Conservation (phyloP, 2,888 invertebrate genomes). For the Latrodectus hesperus region DNA sequence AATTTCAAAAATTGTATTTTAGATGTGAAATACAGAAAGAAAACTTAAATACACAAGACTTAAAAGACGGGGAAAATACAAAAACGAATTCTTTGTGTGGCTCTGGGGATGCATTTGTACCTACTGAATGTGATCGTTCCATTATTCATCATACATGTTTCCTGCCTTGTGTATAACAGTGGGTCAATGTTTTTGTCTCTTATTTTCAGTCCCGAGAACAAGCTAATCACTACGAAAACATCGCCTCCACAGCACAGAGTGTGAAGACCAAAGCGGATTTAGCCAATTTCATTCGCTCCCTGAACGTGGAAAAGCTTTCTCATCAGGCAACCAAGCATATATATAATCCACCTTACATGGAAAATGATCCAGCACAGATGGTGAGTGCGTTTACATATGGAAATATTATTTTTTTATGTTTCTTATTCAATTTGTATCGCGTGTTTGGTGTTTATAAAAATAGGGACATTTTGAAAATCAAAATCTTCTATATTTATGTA, state of each 20-base stretch:
- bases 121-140: no score
- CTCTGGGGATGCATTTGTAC: no score
- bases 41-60: no score
- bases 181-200: neutral
- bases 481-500: neutral
- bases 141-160: no score
- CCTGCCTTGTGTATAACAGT: no score
- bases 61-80: no score
- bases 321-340: conserved; percentile 68
- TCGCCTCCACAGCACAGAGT: conserved; percentile 85
- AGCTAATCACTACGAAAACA: conserved; percentile 86
- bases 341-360: conserved; percentile 69
- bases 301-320: conserved; percentile 76
- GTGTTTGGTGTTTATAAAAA: neutral
- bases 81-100: no score
- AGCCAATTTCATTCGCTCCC: conserved; percentile 84
- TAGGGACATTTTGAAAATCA: neutral
- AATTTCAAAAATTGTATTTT: no score
- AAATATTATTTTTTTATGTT: neutral
- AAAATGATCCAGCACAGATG: conserved; percentile 66
- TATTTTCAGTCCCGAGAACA: conserved; percentile 84
- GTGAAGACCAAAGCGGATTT: conserved; percentile 85
- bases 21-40: no score
- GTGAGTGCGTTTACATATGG: conserved; percentile 17
- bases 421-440: neutral